Conservation (phyloP, 2,797 vertebrate genomes). For the Natrix natrix region DNA sequence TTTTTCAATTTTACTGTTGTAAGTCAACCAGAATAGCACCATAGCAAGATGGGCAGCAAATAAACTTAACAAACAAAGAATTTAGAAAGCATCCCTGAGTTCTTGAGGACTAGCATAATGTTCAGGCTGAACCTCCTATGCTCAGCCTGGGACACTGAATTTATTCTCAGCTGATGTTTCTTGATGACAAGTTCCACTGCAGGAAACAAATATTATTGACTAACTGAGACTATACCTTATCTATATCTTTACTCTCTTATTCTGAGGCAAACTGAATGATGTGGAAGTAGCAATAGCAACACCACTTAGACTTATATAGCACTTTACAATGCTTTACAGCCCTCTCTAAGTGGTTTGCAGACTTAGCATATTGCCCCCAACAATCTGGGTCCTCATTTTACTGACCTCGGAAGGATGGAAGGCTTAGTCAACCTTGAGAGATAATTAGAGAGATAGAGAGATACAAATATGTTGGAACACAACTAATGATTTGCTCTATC, state of each 20-base stretch:
- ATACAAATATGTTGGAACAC: not conserved
- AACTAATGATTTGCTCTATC: not conserved
- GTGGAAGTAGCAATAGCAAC: not conserved
- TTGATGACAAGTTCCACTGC: not conserved
- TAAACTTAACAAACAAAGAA: not conserved
- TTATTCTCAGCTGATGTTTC: not conserved
- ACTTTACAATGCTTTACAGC: too few relatives aligned
- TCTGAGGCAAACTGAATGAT: not conserved
- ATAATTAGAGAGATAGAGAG: not conserved
- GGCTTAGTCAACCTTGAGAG: too few relatives aligned
- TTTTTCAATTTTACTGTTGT: not conserved
- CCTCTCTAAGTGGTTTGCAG: too few relatives aligned
- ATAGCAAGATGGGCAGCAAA: not conserved
- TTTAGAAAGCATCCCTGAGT: not conserved
- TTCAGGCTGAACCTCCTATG: not conserved
- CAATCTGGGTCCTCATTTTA: too few relatives aligned
- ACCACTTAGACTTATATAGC: too few relatives aligned
- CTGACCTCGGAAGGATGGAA: too few relatives aligned
- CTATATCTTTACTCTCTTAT: not conserved
- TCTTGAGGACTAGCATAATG: not conserved
- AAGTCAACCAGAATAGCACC: not conserved
- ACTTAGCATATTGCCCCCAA: too few relatives aligned
- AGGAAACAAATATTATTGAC: not conserved
- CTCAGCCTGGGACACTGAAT: not conserved
- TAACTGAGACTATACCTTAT: not conserved